Evolutionary conservation across 2,888 invertebrate genomes (phyloP).

Genomic region (Pocota personata): DNA sequence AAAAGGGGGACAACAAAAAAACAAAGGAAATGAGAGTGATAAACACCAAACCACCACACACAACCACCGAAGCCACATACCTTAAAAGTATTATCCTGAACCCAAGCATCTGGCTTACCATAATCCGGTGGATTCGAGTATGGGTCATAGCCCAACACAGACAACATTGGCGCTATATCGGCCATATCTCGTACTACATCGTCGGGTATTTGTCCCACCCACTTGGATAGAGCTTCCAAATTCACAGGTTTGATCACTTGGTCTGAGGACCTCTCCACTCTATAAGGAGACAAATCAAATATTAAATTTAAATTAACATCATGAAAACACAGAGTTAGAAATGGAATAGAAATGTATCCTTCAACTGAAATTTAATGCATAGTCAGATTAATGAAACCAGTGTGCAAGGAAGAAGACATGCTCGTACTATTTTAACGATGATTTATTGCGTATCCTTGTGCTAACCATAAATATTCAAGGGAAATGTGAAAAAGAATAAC

Average conservation of each 20-base stretch:
- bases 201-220: constrained; percentile 94
- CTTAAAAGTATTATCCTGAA: constrained; percentile 87
- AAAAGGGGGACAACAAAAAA: too few species aligned
- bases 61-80: constrained; percentile 77
- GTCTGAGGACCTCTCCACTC: constrained; percentile 98
- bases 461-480: constrained; percentile 26
- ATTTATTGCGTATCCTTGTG: constrained; percentile 51
- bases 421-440: constrained; percentile 34
- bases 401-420: background rate
- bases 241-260: constrained; percentile 99
- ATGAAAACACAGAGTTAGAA: background rate
- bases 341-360: too few species aligned
- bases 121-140: constrained; percentile 98
- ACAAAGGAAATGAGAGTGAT: constrained; percentile 33
- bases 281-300: constrained; percentile 81
- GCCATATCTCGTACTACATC: constrained; percentile 97
- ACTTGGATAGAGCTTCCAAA: constrained; percentile 96
- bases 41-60: constrained; percentile 56
- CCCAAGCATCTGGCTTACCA: constrained; percentile 91
- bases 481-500: background rate
- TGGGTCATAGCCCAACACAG: constrained; percentile 96
- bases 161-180: constrained; percentile 96
- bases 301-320: constrained; percentile 12
- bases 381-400: constrained; percentile 35
- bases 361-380: background rate